A percentile compares a stretch with the other conserved stretches of the same genome.
phyloP scores from a whole-genome alignment of 2,888 invertebrate genomes.

The Tridacna gigas region DNA sequence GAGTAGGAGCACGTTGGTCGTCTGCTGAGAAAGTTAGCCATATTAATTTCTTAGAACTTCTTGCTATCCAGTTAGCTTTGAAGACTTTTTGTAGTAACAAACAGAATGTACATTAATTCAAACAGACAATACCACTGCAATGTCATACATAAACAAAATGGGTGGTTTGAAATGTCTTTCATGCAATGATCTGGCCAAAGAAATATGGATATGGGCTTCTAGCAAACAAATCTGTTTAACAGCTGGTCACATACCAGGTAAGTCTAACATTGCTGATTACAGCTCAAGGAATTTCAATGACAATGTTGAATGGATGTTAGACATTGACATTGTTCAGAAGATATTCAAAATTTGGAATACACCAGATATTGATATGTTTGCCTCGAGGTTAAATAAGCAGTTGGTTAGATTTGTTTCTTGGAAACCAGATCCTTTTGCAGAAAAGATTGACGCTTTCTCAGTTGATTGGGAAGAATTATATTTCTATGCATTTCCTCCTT shows the following conservation, averaged over 20 bases:
- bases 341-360: not conserved
- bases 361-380: constrained; percentile 33
- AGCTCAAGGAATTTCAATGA: constrained; percentile 24
- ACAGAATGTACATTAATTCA: not conserved
- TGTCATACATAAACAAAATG: constrained; percentile 23
- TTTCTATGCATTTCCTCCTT: constrained; percentile 42
- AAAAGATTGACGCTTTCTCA: constrained; percentile 34
- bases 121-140: constrained; percentile 20
- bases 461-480: constrained; percentile 21
- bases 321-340: not conserved
- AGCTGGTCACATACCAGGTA: constrained; percentile 3
- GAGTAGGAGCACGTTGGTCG: constrained; percentile 17
- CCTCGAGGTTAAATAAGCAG: constrained; percentile 23
- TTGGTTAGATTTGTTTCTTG: constrained; percentile 25
- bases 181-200: constrained; percentile 11
- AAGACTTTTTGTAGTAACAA: not conserved
- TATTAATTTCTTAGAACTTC: constrained; percentile 7
- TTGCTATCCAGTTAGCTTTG: not conserved
- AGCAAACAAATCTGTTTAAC: constrained; percentile 19
- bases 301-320: constrained; percentile 32
- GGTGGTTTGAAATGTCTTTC: not conserved
- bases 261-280: constrained; percentile 17
- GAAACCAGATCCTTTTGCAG: constrained; percentile 32
- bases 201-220: constrained; percentile 21
- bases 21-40: not conserved